phyloP scores from a whole-genome alignment of 2,888 invertebrate species.

The Lampropteryx suffumata region DNA sequence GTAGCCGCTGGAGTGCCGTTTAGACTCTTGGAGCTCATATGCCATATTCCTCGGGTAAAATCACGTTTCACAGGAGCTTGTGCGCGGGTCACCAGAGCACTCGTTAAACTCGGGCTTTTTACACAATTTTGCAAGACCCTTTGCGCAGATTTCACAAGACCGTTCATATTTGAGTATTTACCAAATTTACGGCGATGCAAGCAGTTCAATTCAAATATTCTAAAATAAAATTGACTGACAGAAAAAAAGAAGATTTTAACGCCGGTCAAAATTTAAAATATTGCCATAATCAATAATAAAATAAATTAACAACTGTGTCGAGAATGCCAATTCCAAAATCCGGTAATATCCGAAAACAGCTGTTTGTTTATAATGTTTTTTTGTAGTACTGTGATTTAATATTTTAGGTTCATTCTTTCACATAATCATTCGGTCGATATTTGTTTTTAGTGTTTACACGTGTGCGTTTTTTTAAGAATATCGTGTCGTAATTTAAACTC shows the following conservation, averaged over 20 bases:
- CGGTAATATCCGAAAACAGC: constrained; percentile 1
- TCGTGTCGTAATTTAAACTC: neutral
- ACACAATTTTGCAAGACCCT: constrained; percentile 72
- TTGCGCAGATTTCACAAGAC: constrained; percentile 84
- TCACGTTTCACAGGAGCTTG: constrained; percentile 83
- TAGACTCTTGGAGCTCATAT: constrained; percentile 83
- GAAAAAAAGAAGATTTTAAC: constrained; percentile 33
- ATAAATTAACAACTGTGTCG: neutral
- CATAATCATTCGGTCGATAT: too few species aligned
- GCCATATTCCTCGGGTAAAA: constrained; percentile 88
- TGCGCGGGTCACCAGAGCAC: constrained; percentile 63
- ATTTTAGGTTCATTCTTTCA: too few species aligned
- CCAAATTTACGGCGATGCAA: constrained; percentile 5
- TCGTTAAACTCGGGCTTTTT: constrained; percentile 60
- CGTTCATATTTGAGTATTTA: constrained; percentile 83
- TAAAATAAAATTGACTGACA: constrained; percentile 40
- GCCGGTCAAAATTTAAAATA: constrained; percentile 22
- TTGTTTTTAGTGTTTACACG: constrained; percentile 3
- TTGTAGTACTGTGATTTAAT: neutral
- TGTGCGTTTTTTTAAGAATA: neutral
- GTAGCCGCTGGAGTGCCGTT: constrained; percentile 58
- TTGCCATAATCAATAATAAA: constrained; percentile 27
- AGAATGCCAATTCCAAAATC: neutral
- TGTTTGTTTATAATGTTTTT: too few species aligned
- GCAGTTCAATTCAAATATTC: constrained; percentile 25